Base-by-base conservation (phyloP, 64 coral and sea anemone genomes). In the Stichodactyla mertensii region DNA sequence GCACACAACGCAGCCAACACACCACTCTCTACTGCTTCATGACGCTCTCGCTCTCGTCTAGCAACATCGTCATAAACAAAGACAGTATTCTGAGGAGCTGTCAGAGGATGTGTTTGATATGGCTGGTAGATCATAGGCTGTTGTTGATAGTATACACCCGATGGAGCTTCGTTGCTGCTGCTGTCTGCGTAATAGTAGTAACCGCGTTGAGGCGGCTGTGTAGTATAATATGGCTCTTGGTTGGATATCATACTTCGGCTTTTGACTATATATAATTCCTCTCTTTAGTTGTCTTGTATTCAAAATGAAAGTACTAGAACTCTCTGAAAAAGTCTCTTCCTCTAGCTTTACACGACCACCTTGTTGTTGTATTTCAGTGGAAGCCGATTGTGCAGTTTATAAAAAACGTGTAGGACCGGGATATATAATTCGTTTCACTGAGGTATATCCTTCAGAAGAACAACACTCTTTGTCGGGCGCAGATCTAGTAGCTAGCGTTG, bases 1-100 rank as follows among this genome's bases (percentile, higher is more conserved):
- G 83, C 83, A 85, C 83, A 85, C 24, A 85, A 61, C 4, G 83
- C 83, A 52, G 83, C 83, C 27, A 85, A 7, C 55, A 85, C 13
- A 26, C 83, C 60, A 4, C 28, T 85, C 6, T 62, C 83, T 14
- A 61, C 24, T 16, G 56, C 83, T 10, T 85, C 9, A 36, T 23
- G 36, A 45, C 36, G 36, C 1, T 45, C 16, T 9, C 83, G 16
- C 18, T 85, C 27, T 27, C 83, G 83, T 52, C 83, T 85, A 16
- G 20, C 19, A 20, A 45, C 56, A 19, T 85, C 83, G 45, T 85
- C 55, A 59, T 85, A 85, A 57, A 85, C 24, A 18, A 61, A 85
- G 16, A 85, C n/a, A 6, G 83, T 58, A 20, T 20, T 36, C 83
- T 85, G 83, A 7, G 83, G 83, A 13, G 83, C 83, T 58, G 83